Evolutionary conservation across 1,140 invertebrate genomes (phyloP), one percentile per base, ranked within the genome.

Genomic region (Drosophila mayri): DNA sequence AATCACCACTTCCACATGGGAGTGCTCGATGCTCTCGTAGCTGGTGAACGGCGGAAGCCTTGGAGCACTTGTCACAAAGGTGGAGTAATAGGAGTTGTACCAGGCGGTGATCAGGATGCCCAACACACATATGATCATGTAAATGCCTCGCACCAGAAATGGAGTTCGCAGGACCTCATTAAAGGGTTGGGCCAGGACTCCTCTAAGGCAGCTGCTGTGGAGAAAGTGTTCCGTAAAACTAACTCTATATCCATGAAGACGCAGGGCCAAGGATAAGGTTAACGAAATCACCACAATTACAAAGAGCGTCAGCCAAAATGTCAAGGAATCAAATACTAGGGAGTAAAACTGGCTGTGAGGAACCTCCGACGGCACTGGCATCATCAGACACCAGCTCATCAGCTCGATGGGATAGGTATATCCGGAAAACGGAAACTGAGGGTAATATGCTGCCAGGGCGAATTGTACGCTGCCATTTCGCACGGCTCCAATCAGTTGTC

Each of bases 71-170:
- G 82, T 92, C 28, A 87, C 73, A 61, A 84, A 92, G 8, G 90
- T 73, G 5, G 90, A 82, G 30, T 80, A 91, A 40, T 81, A 87
- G 0, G 85, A 76, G 52, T 90, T 91, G 38, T 91, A 92, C 66
- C 76, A 81, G 4, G 82, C 71, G 28, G 82, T 87, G 8, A 90
- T 44, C 9, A 90, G 20, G 2, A 92, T 76, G 9, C 90, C 90
- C 3, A 91, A 41, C 3, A 90, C 12, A 30, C 79, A 86, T 16
- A 91, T 90, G 37, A 71, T 22, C 18, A 91, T 10, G 11, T 91
- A 91, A 4, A 91, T 84, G 22, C 61, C 64, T 1, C 72, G 64
- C 10, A 91, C 61, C 16, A 86, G 25, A 2, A 18, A 3, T 0
- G 88, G 75, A 2, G 90, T 50, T 1, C 57, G 38, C 0, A 32